Base-by-base conservation (phyloP, 2,888 invertebrate species). In the Oasisia sp. region DNA sequence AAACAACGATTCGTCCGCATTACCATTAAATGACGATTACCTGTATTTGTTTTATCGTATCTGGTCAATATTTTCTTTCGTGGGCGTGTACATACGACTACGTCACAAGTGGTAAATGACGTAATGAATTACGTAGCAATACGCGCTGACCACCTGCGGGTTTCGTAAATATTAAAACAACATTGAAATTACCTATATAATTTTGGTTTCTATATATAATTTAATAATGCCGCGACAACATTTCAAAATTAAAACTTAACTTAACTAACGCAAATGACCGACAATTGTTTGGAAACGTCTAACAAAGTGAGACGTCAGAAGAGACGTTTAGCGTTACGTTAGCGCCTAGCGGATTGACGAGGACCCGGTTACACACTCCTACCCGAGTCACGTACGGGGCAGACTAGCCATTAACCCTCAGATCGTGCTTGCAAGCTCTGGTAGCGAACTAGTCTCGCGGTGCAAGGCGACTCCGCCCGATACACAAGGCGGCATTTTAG, bases 301-400 rank as follows among this genome's bases (percentile, higher is more conserved):
- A 50, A 50, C 9, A 12, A 11, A 27, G 74, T n/a, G 74, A 19
- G 27, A 74, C n/a, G 19, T 74, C n/a, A 74, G 19, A n/a, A 27
- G 19, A 74, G 27, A 19, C n/a, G 74, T n/a, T 7, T 7, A n/a
- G 74, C 74, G n/a, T 19, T 74, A 74, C 27, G 19, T 74, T 74
- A 27, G 74, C 74, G 74, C 74, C 74, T 74, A 74, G 74, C 74
- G 74, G n/a, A 27, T 27, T 27, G n/a, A 74, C 74, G 27, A 7
- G 74, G n/a, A 19, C 14, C 27, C 19, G 27, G 7, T 14, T 27
- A 74, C 27, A 74, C 74, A 74, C 74, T 74, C 1, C 27, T n/a
- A 74, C 74, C 74, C 74, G 74, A 74, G 74, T 74, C 74, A 74
- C 74, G 74, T 74, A 74, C 74, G n/a, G 9, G 50, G 74, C 74